A percentile compares a stretch with the other conserved stretches of the same genome.
phyloP scores from a whole-genome alignment of 2,113 vertebrate species.

The Neofelis nebulosa region DNA sequence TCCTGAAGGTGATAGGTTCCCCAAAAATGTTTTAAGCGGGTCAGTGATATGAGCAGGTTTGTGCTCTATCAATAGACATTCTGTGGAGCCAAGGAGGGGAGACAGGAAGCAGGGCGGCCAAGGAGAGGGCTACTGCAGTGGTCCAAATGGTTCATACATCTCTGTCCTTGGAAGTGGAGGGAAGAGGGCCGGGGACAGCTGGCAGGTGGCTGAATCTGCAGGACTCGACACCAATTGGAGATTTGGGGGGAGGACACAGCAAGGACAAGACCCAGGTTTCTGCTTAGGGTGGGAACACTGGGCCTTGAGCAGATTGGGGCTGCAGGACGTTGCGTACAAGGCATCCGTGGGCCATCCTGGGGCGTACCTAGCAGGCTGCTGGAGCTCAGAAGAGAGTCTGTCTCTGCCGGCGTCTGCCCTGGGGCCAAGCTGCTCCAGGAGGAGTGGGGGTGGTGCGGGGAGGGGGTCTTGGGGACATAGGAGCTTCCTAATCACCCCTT shows the following conservation, averaged over 20 bases:
- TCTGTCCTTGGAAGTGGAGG: not conserved
- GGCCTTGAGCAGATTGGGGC: not conserved
- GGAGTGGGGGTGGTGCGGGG: not conserved
- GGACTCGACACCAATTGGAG: not conserved
- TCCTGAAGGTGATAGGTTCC: not conserved
- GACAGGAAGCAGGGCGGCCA: not conserved
- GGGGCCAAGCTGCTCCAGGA: not conserved
- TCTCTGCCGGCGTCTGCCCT: not conserved
- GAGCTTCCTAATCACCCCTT: not conserved
- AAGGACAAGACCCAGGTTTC: not conserved
- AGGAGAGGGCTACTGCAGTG: not conserved
- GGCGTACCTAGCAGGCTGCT: not conserved
- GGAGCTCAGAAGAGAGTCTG: not conserved
- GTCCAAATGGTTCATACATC: accelerated
- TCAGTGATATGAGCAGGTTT: not conserved
- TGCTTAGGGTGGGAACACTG: not conserved
- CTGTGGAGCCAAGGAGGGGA: not conserved
- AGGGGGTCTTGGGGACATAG: not conserved
- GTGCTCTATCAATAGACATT: not conserved
- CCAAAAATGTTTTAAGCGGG: not conserved
- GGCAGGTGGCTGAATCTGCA: not conserved
- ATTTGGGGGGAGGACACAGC: not conserved
- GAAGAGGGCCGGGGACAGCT: not conserved
- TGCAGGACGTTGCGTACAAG: not conserved
- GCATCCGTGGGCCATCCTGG: not conserved